Percentiles rank a stretch among this genome's conserved stretches.
These are phyloP conservation scores for Eupithecia inturbata DNA, from an alignment of 2,888 invertebrate genomes.

Conservation along the genomic window DNA sequence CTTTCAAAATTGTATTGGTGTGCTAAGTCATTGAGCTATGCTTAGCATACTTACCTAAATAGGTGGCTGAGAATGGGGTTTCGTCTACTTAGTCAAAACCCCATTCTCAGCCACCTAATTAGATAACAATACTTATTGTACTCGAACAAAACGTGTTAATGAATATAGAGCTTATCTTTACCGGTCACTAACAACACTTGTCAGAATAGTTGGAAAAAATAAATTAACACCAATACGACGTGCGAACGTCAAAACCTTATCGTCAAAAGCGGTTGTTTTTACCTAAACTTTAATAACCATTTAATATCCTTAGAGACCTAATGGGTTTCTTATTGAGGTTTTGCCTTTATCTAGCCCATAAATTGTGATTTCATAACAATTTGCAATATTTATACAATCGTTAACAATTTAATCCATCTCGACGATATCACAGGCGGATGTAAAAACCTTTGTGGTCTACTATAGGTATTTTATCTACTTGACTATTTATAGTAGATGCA, in stretches of 20 bases:
- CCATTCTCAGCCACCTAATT: too few relatives aligned
- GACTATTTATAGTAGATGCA: constrained; percentile 1
- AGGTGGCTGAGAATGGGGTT: background rate
- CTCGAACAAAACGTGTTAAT: background rate
- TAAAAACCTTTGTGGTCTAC: background rate
- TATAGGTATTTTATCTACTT: background rate
- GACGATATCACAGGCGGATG: background rate
- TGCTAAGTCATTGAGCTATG: background rate
- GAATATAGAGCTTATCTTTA: background rate
- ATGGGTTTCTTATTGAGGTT: background rate
- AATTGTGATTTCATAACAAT: background rate
- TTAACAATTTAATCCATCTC: background rate
- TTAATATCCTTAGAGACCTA: background rate
- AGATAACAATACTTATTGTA: too few relatives aligned
- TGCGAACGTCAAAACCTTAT: background rate
- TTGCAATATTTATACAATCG: background rate
- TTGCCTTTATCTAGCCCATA: background rate
- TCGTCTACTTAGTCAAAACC: background rate
- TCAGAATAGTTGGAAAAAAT: background rate
- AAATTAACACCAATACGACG: background rate
- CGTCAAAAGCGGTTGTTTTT: background rate
- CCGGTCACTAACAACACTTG: background rate
- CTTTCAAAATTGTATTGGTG: constrained; percentile 25
- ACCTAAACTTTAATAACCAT: background rate
- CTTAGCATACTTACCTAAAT: constrained; percentile 13